phyloP scores from a whole-genome alignment of 2,113 vertebrate species.

The Elgaria multicarinata region DNA sequence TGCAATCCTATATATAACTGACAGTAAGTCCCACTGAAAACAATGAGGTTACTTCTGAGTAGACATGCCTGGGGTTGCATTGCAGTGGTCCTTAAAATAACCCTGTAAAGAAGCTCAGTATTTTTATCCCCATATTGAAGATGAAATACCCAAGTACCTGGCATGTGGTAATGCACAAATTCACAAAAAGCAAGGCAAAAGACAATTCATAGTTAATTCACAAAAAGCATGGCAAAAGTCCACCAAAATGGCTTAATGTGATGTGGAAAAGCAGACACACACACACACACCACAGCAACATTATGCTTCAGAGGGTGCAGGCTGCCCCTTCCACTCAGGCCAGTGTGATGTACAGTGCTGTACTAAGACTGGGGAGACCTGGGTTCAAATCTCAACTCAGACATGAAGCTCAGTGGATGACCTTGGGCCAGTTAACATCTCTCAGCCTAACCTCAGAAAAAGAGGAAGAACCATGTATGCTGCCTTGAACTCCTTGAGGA shows the following conservation, averaged over 20 bases:
- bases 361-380: not conserved
- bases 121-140: not conserved
- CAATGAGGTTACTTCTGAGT: not conserved
- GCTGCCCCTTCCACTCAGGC: not conserved
- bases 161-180: not conserved
- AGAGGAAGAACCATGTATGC: not conserved
- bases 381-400: not conserved
- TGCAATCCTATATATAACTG: not conserved
- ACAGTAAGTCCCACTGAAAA: not conserved
- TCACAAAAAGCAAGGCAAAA: too few relatives aligned
- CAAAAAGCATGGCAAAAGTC: not conserved
- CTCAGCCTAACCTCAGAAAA: not conserved
- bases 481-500: not conserved
- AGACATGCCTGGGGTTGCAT: not conserved
- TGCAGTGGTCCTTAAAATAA: not conserved
- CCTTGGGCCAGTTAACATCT: not conserved
- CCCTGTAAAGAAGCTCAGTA: not conserved
- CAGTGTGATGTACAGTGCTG: not conserved
- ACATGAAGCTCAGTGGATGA: not conserved
- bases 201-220: not conserved
- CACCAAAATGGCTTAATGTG: not conserved
- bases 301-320: not conserved
- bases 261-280: not conserved
- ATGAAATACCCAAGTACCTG: not conserved
- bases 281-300: not conserved